Evolutionary conservation across 37 sponge, comb jelly and placozoan genomes (phyloP).

Genomic region (Bolinopsis microptera): DNA sequence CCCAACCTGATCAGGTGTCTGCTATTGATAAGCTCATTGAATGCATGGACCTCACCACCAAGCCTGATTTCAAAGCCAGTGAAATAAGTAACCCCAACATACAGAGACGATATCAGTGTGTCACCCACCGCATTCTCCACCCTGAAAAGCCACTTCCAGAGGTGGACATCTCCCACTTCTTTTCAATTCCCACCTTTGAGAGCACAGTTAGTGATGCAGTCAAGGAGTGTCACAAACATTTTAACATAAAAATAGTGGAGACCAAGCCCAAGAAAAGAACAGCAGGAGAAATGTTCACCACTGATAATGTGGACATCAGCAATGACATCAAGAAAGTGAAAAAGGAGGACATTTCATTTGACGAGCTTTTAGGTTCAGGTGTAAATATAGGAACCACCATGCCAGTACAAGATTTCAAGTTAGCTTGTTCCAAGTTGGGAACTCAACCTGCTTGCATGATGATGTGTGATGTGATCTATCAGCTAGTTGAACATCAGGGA

Average conservation of each 20-base stretch:
- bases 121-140: not conserved
- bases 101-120: slow-evolving; percentile 20
- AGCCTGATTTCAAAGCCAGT: slow-evolving; percentile 13
- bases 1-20: not conserved
- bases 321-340: slow-evolving; percentile 17
- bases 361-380: not conserved
- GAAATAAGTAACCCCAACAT: not conserved
- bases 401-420: not conserved
- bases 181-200: not conserved
- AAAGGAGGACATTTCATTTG: slow-evolving; percentile 17
- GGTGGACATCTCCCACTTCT: slow-evolving; percentile 17
- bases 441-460: not conserved
- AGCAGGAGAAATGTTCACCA: slow-evolving; percentile 7
- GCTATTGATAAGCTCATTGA: slow-evolving; percentile 36
- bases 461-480: not conserved
- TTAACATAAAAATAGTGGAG: not conserved
- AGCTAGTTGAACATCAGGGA: not conserved
- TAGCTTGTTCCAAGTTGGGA: not conserved
- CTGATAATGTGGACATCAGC: not conserved
- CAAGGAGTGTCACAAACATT: not conserved
- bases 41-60: not conserved
- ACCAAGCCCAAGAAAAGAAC: not conserved
- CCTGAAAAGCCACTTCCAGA: not conserved
- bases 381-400: not conserved
- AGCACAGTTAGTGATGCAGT: not conserved